Percentiles rank a stretch among this genome's conserved stretches.
Conservation (phyloP, 1,140 invertebrate species). For the Eriocheir sinensis region DNA sequence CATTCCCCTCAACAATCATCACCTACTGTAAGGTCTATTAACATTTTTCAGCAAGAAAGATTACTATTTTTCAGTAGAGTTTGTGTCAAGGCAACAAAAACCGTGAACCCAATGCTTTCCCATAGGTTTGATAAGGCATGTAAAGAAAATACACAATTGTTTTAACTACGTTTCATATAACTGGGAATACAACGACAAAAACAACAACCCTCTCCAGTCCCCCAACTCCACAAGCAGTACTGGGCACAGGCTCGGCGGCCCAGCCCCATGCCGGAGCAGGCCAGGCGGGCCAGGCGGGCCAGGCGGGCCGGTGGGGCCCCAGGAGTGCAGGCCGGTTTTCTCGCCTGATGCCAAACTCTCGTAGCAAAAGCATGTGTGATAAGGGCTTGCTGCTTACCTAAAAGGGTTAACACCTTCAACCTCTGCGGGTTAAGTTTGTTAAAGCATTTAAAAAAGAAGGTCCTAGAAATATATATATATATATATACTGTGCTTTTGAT, state of each 20-base stretch:
- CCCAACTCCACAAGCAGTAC: slow-evolving; percentile 73
- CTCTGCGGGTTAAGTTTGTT: not conserved
- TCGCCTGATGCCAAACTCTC: slow-evolving; percentile 8
- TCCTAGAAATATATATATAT: not conserved
- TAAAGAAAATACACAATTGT: slow-evolving; percentile 36
- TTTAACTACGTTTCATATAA: slow-evolving; percentile 76
- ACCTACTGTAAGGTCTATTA: no score
- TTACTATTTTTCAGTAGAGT: no score
- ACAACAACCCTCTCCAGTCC: slow-evolving; percentile 75
- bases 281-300: not conserved
- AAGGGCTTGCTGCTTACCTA: slow-evolving; percentile 51
- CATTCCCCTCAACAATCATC: no score
- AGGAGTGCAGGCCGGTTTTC: not conserved
- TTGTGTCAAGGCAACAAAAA: no score
- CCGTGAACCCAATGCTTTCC: no score
- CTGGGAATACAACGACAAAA: slow-evolving; percentile 76
- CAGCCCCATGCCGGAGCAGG: slow-evolving; percentile 5
- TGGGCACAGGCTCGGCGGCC: slow-evolving; percentile 61
- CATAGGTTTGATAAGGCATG: no score
- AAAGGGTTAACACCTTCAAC: slow-evolving; percentile 30
- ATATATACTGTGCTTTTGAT: slow-evolving; percentile 41
- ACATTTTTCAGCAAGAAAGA: no score
- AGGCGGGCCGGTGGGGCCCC: not conserved
- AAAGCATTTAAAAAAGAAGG: slow-evolving; percentile 41
- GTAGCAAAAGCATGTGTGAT: slow-evolving; percentile 44